Conservation (phyloP, 2,113 vertebrate genomes). For the Scortum barcoo region DNA sequence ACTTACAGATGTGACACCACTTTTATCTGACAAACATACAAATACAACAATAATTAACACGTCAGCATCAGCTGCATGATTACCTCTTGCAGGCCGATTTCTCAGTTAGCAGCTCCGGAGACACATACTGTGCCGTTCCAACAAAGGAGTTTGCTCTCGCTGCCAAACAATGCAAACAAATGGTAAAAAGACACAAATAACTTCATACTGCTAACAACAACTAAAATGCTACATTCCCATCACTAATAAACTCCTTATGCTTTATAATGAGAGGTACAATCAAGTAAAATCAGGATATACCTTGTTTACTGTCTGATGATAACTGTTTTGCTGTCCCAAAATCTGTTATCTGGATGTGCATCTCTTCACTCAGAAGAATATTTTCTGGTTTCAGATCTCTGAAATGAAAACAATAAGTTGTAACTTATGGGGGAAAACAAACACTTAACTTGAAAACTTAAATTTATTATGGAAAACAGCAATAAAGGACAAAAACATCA, state of each 20-base stretch:
- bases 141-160: conserved; percentile 99
- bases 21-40: conserved; percentile 1
- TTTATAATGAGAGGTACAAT: not conserved
- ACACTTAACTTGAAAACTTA: not conserved
- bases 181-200: not conserved
- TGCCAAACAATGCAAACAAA: conserved; percentile 70
- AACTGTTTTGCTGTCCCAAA: conserved; percentile 98
- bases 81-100: conserved; percentile 99
- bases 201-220: not conserved
- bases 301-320: conserved; percentile 96
- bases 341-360: conserved; percentile 99
- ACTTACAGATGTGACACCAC: not conserved
- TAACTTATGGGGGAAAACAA: not conserved
- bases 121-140: conserved; percentile 98
- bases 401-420: conserved; percentile 59
- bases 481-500: not conserved
- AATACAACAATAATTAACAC: not conserved
- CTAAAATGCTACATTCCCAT: not conserved
- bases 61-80: conserved; percentile 18
- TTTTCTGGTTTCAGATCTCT: conserved; percentile 99
- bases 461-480: not conserved
- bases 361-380: conserved; percentile 97
- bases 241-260: not conserved
- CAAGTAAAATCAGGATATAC: conserved; percentile 69
- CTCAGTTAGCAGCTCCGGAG: conserved; percentile 97